Evolutionary conservation across 2,797 vertebrate genomes (phyloP).

Genomic region (Holocentrus rufus): DNA sequence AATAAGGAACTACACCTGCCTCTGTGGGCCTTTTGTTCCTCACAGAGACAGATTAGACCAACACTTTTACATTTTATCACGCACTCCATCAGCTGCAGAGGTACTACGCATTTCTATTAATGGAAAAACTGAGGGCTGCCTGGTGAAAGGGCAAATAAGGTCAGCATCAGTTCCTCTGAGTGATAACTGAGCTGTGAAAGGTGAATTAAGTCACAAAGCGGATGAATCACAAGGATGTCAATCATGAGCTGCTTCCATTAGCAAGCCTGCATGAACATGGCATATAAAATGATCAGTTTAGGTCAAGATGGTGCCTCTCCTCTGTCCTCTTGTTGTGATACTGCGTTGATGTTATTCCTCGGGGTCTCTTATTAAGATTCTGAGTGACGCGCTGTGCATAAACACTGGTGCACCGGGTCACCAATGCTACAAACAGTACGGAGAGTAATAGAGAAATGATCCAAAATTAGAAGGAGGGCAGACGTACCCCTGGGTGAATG

Average conservation of each 20-base stretch:
- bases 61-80: constrained; percentile 61
- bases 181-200: no score
- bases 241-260: no score
- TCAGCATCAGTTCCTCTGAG: neutral
- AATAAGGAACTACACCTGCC: constrained; percentile 1
- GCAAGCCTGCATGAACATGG: no score
- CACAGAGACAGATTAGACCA: constrained; percentile 46
- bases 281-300: no score
- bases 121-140: neutral
- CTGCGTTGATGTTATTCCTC: neutral
- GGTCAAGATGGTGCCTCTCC: no score
- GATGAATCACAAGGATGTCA: no score
- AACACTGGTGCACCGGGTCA: constrained; percentile 1
- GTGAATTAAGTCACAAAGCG: no score
- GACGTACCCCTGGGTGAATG: constrained; percentile 4
- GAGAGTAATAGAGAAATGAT: constrained; percentile 5
- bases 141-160: neutral
- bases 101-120: neutral
- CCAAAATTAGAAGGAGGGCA: neutral
- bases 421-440: constrained; percentile 4
- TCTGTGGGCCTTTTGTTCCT: constrained; percentile 63
- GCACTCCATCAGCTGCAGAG: neutral
- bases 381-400: neutral
- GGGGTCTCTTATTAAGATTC: neutral
- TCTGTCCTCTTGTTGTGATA: no score